Evolutionary conservation across 2,888 invertebrate species (phyloP), one percentile per base, ranked within the genome.

Genomic region (Actias luna): DNA sequence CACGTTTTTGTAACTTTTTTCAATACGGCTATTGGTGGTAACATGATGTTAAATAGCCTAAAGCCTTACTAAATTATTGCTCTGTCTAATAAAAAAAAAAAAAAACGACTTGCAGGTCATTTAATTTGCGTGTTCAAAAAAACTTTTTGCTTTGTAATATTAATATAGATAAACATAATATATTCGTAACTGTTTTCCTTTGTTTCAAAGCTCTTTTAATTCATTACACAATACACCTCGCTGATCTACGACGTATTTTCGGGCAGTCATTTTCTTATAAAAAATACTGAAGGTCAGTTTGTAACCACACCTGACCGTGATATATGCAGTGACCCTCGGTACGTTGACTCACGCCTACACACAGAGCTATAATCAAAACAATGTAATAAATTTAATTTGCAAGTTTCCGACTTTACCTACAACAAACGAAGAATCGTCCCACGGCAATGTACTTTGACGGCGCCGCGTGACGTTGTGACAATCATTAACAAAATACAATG

Each of bases 331-430:
- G 39, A 61, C 55, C 61, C 57, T 55, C 57, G 36, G 61, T 57
- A 36, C 46, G 25, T 25, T 35, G 50, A 57, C 61, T 39, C 35
- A 57, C 55, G 39, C 57, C 57, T 27, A 61, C 57, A 27, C 31
- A 35, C 35, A 25, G 16, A 46, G n/a, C 35, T 61, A 10, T 36
- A 29, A 39, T 61, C 27, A 31, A 27, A 55, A 61, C 57, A 57
- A 39, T 27, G 50, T 50, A 52, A 52, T 61, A 36, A 61, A 55
- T 16, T 55, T 29, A 55, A 55, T 55, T 55, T n/a, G 55, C 55
- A 29, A 55, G 29, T 29, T 55, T 55, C 55, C 16, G 55, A 29
- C 55, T 55, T 55, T n/a, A 29, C 5, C 55, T 55, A 55, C 55
- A 27, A 29, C 55, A 50, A 50, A 55, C 55, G 55, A 55, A 8